Evolutionary conservation across 1,140 invertebrate genomes (phyloP).

Genomic region (Stratiolaelaps scimitus): DNA sequence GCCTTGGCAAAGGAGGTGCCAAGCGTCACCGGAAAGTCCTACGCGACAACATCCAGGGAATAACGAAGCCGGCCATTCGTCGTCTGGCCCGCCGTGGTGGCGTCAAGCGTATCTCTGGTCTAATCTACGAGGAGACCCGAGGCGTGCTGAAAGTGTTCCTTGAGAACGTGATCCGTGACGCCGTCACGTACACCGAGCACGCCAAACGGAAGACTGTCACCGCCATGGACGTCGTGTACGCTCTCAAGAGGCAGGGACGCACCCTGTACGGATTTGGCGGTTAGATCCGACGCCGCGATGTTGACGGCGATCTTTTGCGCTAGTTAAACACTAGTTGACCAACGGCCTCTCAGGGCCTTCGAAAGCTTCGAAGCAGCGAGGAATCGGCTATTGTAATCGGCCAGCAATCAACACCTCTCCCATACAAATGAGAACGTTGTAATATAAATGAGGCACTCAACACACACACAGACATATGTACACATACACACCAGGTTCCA

Average conservation of each 20-base stretch:
- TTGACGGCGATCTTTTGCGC: conserved; percentile 25
- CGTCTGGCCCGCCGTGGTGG: conserved; percentile 57
- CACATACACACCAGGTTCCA: no score
- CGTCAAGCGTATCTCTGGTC: conserved; percentile 59
- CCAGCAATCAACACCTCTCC: no score
- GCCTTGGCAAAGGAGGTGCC: conserved; percentile 42
- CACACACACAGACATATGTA: no score
- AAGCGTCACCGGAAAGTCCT: conserved; percentile 45
- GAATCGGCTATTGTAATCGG: no score
- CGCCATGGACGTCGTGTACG: conserved; percentile 75
- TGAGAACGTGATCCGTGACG: conserved; percentile 66
- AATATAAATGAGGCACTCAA: no score
- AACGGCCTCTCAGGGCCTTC: no score
- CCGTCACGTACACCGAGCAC: conserved; percentile 68
- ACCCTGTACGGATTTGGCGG: conserved; percentile 51
- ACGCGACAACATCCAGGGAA: conserved; percentile 61
- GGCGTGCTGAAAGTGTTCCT: conserved; percentile 64
- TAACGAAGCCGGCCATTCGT: conserved; percentile 54
- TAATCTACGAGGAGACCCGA: conserved; percentile 58
- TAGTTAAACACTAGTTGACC: no score
- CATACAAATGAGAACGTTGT: no score
- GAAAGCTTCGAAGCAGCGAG: no score
- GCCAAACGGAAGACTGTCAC: conserved; percentile 68
- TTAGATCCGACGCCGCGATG: conserved; percentile 37
- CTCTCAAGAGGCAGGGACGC: conserved; percentile 64